Evolutionary conservation across 2,888 invertebrate species (phyloP), one percentile per base, ranked within the genome.

Genomic region (Rhagonycha fulva): DNA sequence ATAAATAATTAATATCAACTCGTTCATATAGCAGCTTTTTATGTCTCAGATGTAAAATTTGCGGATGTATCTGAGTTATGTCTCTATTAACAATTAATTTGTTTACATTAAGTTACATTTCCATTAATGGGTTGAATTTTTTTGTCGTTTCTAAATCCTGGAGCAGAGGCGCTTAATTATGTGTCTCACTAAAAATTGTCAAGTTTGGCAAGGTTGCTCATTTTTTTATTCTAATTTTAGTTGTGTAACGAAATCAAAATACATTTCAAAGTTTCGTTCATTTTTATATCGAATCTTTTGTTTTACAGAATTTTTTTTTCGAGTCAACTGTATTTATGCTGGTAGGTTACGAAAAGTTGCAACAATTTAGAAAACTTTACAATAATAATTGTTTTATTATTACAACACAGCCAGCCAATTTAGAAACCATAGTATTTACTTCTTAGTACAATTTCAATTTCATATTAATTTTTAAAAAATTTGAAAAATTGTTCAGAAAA

Each of bases 121-220:
- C 47, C n/a, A 47, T 47, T 47, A 47, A 47, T 47, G 47, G 47
- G 1, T n/a, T n/a, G 4, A 7, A 2, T 47, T 47, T 47, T n/a
- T 47, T 47, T 32, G 12, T 12, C 4, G 32, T 5, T 5, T 5
- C 5, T 32, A 32, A 72, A 72, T 72, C 72, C 72, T 72, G 72
- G 72, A 72, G 68, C 72, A 68, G 72, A 72, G 72, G 72, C 68
- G 72, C 63, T 66, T 47, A 47, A 47, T 47, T 47, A 47, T 47
- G 47, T 47, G 63, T 24, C 62, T 62, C n/a, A 14, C 14, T 24
- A 24, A 66, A 24, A 24, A 23, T 66, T n/a, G 47, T 47, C 61
- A 47, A 47, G 24, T 70, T 23, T 23, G 61, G 60, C 70, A 60
- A 70, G 70, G 70, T 60, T 61, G 70, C 12, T 32, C 23, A 9